A percentile compares a stretch with the other conserved stretches of the same genome.
These are phyloP conservation scores for Drosophila repleta DNA, from an alignment of 1,140 invertebrate species.

Conservation along the genomic window DNA sequence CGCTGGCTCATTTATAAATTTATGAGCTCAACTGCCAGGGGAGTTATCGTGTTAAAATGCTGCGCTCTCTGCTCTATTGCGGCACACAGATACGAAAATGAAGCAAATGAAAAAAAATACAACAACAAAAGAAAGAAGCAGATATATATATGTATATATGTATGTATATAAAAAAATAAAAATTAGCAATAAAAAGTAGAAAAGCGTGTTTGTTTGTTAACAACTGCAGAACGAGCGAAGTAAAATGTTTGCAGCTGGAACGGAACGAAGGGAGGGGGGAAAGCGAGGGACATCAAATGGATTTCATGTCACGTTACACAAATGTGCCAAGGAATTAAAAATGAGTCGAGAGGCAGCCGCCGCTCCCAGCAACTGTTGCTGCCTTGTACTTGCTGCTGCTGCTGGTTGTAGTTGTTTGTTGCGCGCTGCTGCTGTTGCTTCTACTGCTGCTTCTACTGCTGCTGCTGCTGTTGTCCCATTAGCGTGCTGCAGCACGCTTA, in stretches of 20 bases:
- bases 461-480: conserved; percentile 65
- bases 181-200: conserved; percentile 82
- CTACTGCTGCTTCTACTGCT: conserved; percentile 35
- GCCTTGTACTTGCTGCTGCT: conserved; percentile 41
- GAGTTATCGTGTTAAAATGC: conserved; percentile 81
- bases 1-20: conserved; percentile 81
- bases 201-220: conserved; percentile 82
- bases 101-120: conserved; percentile 12
- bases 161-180: conserved; percentile 63
- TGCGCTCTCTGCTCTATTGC: conserved; percentile 39
- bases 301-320: conserved; percentile 82
- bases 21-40: conserved; percentile 81
- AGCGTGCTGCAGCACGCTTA: conserved; percentile 74
- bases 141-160: conserved; percentile 20
- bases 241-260: conserved; percentile 16
- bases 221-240: conserved; percentile 57
- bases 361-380: conserved; percentile 66
- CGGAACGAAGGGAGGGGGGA: background rate
- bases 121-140: background rate
- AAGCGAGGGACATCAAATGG: conserved; percentile 75
- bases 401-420: conserved; percentile 31
- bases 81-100: conserved; percentile 49
- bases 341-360: conserved; percentile 66
- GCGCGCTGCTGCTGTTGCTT: too few species aligned
- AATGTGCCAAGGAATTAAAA: conserved; percentile 82